Evolutionary conservation across 64 coral and sea anemone genomes (phyloP), one percentile per base, ranked within the genome.

Genomic region (Anthopleura sola): DNA sequence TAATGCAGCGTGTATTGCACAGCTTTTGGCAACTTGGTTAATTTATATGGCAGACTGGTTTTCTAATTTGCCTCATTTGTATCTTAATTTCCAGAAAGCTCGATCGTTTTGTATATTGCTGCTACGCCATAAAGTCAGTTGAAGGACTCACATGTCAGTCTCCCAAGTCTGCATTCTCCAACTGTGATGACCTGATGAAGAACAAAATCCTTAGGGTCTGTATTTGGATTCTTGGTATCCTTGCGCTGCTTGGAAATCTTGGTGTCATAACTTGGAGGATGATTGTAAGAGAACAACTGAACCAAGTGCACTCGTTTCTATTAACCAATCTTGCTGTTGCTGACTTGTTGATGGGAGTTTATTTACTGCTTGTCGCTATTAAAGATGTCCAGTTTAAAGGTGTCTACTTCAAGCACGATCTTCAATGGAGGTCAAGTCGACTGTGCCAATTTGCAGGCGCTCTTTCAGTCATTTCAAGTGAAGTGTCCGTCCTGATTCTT

Each of bases 151-250:
- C 36, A 9, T 89, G 87, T 75, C 38, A 89, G 31, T 89, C 87
- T 51, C 56, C 80, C 38, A 49, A 75, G 23, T 49, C n/a, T 14
- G 87, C 55, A 2, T 89, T 89, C 40, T 89, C 87, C 40, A 89
- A 51, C 60, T 89, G 87, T 18, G 87, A 89, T 47, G 87, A 89
- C 38, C 29, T 89, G 21, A 89, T 89, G 87, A 89, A 89, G 64
- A 89, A 89, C 78, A 71, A 68, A 18, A 21, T 8, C 40, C 78
- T 89, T 10, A 33, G 79, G 32, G 69, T 75, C 53, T 83, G 78
- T 34, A 69, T 89, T 48, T 89, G 87, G 87, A 89, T 89, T 23
- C 87, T 89, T 64, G 87, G 87, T 7, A n/a, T 83, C 21, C 55
- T 82, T 16, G 87, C 87, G 8, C 64, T 89, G 12, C 55, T 89